Base-by-base conservation (phyloP, 2,113 vertebrate species). In the Pelodiscus sinensis region DNA sequence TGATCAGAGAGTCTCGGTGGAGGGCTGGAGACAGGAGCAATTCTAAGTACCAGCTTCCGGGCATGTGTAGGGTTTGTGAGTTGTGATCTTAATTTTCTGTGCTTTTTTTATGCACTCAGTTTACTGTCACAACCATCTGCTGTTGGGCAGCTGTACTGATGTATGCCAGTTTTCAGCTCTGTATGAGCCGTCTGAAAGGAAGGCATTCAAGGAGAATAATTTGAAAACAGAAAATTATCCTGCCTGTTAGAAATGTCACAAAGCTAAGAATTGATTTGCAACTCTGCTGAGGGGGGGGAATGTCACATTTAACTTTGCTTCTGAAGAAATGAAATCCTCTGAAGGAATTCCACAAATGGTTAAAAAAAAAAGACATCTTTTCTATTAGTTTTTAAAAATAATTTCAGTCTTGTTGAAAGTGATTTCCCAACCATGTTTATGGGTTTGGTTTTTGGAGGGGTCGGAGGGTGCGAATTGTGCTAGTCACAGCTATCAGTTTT, bases 201-300 rank as follows among this genome's bases (percentile, higher is more conserved):
- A 87, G 82, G 65, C 31, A 86, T 81, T 21, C 68, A 77, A 92
- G 82, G n/a, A 73, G 68, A n/a, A 57, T 60, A 82, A 93, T 86
- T 58, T 89, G 84, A 87, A 91, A 92, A 92, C 91, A 91, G 54
- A 80, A 94, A 88, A 80, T 79, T 89, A 89, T 82, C 81, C 83
- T 84, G 81, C 80, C 86, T 91, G 93, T 71, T 87, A 94, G 19
- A 92, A 93, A 87, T 52, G 81, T 58, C 94, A 95, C 90, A 83
- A 81, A 90, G 87, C 81, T 84, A 82, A 44, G 85, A 88, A 93
- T 52, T 83, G 87, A 18, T 93, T 81, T 90, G 79, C 85, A 82
- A 3, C 86, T 92, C 52, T 89, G 85, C 85, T 50, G 1, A 18
- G 58, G 50, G 82, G n/a, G n/a, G 88, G 79, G 12, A n/a, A 86